Evolutionary conservation across 2,113 vertebrate genomes (phyloP), one percentile per base, ranked within the genome.

Genomic region (Indicator maculatus): DNA sequence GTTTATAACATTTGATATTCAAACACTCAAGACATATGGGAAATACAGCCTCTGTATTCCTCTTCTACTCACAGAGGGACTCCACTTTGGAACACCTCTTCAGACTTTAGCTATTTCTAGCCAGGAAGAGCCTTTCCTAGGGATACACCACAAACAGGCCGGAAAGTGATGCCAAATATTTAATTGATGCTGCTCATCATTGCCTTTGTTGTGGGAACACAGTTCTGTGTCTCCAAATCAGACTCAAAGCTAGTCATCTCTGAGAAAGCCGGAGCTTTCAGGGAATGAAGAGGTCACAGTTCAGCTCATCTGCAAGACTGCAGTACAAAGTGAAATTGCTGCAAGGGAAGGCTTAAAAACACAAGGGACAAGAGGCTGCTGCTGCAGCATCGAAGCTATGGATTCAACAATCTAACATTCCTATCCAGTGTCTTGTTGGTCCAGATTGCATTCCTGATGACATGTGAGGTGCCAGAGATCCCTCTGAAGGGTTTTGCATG

Each of bases 71-170:
- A 67, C 64, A 53, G 61, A 67, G 44, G 65, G 64, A 60, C 69
- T 69, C 75, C 0, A 8, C 66, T 83, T 59, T 20, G 52, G 87
- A 88, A 93, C 77, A 79, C 9, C 66, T 66, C 88, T 72, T 84
- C 21, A 83, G 90, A 58, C 76, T 58, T 69, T 8, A 84, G 93
- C 83, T 95, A 24, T 91, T 95, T 72, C 91, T 41, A 74, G 90
- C 47, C 86, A 95, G 90, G 76, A 96, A 97, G 59, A 91, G 88
- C 79, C 65, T 63, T 94, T 95, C 87, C 86, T 84, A 75, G 85
- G 58, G n/a, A 59, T 18, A 41, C 14, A 26, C 63, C 52, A 81
- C 69, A 60, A 91, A 88, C 1, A 88, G 38, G 58, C 60, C 89
- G 76, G 12, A n/a, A 69, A 83, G 73, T 1, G 1, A 50, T 59